Base-by-base conservation (phyloP, 1,140 invertebrate genomes). In the Macrostomum lignano region DNA sequence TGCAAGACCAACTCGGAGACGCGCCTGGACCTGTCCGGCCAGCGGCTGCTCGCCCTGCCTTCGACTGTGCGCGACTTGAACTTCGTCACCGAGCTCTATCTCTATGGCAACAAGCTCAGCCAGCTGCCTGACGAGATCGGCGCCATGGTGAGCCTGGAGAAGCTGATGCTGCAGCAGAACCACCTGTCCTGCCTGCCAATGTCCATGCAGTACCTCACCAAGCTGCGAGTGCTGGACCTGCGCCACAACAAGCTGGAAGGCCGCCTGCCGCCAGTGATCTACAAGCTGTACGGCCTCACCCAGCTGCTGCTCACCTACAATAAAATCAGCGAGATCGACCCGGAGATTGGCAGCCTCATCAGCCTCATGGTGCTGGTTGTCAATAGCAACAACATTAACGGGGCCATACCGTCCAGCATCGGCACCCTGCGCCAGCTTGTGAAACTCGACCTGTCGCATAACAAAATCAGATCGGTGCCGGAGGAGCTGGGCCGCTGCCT, bases 211-310 rank as follows among this genome's bases (percentile, higher is more conserved):
- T 72, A 73, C 50, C 64, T 96, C 22, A 76, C 68, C 46, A 70
- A 68, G 32, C 60, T 98, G 0, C 73, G 74, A 54, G 84, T 96
- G 2, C 62, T 98, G 13, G 91, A 98, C 62, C 58, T 98, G 25
- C 65, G 91, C 49, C 91, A 98, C 55, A 98, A 98, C 49, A 94
- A 94, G 61, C 60, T 98, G n/a, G 81, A 68, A 50, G 81, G n/a
- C n/a, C n/a, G n/a, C n/a, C n/a, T n/a, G n/a, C n/a, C n/a, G n/a
- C n/a, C n/a, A n/a, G 88, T 96, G 28, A 86, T 98, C 9, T 96
- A 93, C 51, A 73, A 71, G 48, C 58, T 98, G 19, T 72, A 69
- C 33, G 79, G 78, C 2, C 61, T 98, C 25, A 93, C 81, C 29
- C 96, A 82, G 3, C 55, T 96, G 2, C 88, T 81, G 60, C 60